Evolutionary conservation across 1,140 invertebrate genomes (phyloP), one percentile per base, ranked within the genome.

Genomic region (Bilobella aurantiaca): DNA sequence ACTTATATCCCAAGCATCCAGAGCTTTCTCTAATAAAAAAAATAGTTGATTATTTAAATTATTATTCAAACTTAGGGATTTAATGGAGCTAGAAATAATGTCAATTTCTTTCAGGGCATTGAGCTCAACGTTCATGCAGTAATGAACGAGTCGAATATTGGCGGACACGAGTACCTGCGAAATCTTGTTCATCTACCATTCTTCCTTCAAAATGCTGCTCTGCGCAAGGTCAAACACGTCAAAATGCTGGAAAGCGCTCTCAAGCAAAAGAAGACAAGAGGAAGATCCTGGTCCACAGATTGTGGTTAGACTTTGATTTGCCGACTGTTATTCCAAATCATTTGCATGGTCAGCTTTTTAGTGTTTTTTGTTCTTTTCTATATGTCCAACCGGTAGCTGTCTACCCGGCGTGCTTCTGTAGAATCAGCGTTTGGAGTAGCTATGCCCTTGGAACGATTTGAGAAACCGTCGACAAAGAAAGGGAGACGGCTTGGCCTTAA

Each of bases 131-230:
- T 91, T 71, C 82, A 88, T 42, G 82, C 87, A 42, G 82, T 92
- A 3, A 88, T 93, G 67, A 88, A 84, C 16, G 90, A 94, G 74
- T 91, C 89, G 29, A 93, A 92, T 69, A 76, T 80, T 34, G 75
- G 77, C 37, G 64, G 83, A 76, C 79, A 94, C 79, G 93, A 96
- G 78, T 98, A 96, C 75, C 79, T 98, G 32, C 84, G 92, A 29
- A 98, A 98, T 76, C 87, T 98, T 81, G 93, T 99, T 1, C 96
- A 98, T 76, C 79, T 99, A 67, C 96, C 96, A 0, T 98, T 98
- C 79, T 99, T 93, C 78, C 81, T 98, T 18, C 96, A 98, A 81
- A 98, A 96, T 78, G 94, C 94, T 21, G 93, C 92, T 5, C 77
- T 98, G 56, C 81, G 92, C 0, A 88, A 91, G 73, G 89, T 93